Percentiles rank a stretch among this genome's conserved stretches.
Conservation (phyloP, 2,797 vertebrate genomes). For the Strix occidentalis region DNA sequence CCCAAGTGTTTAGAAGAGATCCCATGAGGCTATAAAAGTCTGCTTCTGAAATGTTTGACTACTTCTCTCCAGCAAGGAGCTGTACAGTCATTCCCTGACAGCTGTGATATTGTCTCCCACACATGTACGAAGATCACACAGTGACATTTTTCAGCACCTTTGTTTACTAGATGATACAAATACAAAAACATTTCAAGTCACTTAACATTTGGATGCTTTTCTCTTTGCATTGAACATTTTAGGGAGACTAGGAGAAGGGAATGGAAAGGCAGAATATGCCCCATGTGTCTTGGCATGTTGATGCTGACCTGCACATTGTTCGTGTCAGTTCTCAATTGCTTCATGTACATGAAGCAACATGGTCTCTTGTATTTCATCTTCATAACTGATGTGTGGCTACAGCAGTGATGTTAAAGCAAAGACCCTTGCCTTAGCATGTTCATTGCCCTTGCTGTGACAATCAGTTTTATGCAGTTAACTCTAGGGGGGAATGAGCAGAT, state of each 20-base stretch:
- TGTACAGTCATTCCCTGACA: constrained; percentile 48
- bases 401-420: neutral
- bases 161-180: constrained; percentile 52
- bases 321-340: neutral
- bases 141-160: constrained; percentile 37
- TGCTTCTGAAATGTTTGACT: constrained; percentile 1
- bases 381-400: rapidly evolving
- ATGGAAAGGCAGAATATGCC: neutral
- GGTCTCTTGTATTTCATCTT: neutral
- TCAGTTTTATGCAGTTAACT: neutral
- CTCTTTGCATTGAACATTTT: neutral
- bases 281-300: neutral
- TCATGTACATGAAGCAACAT: neutral
- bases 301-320: neutral
- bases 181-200: neutral
- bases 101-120: constrained; percentile 15
- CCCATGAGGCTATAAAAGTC: neutral
- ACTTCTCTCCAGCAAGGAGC: constrained; percentile 5
- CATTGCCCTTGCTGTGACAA: neutral
- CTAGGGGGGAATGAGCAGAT: neutral
- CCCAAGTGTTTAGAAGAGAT: constrained; percentile 12
- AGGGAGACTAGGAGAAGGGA: neutral
- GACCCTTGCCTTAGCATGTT: neutral
- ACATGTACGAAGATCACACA: neutral
- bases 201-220: neutral